phyloP scores from a whole-genome alignment of 2,888 invertebrate species.

The Dolichopus griseipennis region DNA sequence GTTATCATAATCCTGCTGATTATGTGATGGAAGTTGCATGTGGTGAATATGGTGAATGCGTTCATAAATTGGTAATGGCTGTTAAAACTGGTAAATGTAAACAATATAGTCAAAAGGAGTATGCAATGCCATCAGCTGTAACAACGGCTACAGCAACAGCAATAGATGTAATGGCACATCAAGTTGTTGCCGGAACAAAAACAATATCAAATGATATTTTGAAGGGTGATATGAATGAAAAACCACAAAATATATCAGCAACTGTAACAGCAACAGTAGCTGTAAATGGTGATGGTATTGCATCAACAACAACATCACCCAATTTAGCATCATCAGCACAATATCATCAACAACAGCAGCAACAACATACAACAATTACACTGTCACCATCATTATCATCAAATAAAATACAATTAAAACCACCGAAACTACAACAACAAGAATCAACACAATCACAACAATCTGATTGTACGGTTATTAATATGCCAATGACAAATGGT shows the following conservation, averaged over 20 bases:
- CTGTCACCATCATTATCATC: conserved; percentile 48
- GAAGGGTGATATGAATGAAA: conserved; percentile 44
- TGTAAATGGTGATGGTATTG: conserved; percentile 29
- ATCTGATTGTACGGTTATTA: conserved; percentile 37
- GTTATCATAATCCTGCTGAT: conserved; percentile 95
- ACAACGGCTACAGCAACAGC: conserved; percentile 27
- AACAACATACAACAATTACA: conserved; percentile 43
- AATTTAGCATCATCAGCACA: conserved; percentile 30
- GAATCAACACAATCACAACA: conserved; percentile 26
- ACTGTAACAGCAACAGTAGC: conserved; percentile 26
- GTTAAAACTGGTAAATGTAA: conserved; percentile 73
- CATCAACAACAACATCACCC: conserved; percentile 36
- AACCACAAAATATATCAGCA: conserved; percentile 13
- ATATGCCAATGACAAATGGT: conserved; percentile 28
- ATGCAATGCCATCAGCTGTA: conserved; percentile 26
- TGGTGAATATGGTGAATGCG: conserved; percentile 88
- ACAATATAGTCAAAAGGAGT: conserved; percentile 45
- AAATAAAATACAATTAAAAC: conserved; percentile 48
- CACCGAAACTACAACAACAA: conserved; percentile 32
- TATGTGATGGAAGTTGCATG: conserved; percentile 95
- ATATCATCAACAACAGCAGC: conserved; percentile 27
- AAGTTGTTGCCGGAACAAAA: conserved; percentile 22
- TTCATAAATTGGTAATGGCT: conserved; percentile 73
- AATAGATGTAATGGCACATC: conserved; percentile 4
- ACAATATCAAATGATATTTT: conserved; percentile 52